Base-by-base conservation (phyloP, 2,113 vertebrate species). In the Leptobrachium leishanense region DNA sequence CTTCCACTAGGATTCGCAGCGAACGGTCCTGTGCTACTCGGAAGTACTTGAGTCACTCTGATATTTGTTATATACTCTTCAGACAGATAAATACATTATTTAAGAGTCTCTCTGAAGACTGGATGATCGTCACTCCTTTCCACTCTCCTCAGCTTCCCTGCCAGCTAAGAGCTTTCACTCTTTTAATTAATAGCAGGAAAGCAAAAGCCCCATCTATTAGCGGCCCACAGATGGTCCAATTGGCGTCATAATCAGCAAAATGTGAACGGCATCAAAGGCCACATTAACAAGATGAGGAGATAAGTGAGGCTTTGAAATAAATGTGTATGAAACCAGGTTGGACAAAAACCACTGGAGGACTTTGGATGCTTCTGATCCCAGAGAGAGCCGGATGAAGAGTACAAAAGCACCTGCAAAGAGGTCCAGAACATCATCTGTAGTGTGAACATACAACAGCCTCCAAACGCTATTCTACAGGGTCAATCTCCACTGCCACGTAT, bases 101-200 rank as follows among this genome's bases (percentile, higher is more conserved):
- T 50, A 50, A 50, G 46, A 50, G 46, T 50, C 46, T 50, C 46
- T 50, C 46, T 2, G 10, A 43, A 64, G 59, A 31, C 8, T 72
- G 69, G 68, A 54, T 59, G 20, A 20, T 20, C 65, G 62, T 6
- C 41, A 43, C 20, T 53, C 63, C 63, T 72, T 72, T 78, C 71
- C 31, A 20, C 46, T 68, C 75, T 69, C 54, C 79, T 64, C 57
- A 64, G 31, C 6, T 75, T 15, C 13, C 20, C 42, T 69, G 76
- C 41, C 71, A 79, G 44, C 15, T 31, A 66, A 68, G 65, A 12
- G 39, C 67, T 68, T 72, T 82, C 59, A 55, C 39, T 39, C 62
- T 55, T 75, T 54, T 79, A 79, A 70, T 82, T 74, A 82, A 46
- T n/a, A 79, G 41, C 72, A 43, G 39, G 65, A 75, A 75, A 79